These are phyloP conservation scores for Copsychus sechellarum DNA, from an alignment of 2,113 vertebrate species.

Conservation along the genomic window DNA sequence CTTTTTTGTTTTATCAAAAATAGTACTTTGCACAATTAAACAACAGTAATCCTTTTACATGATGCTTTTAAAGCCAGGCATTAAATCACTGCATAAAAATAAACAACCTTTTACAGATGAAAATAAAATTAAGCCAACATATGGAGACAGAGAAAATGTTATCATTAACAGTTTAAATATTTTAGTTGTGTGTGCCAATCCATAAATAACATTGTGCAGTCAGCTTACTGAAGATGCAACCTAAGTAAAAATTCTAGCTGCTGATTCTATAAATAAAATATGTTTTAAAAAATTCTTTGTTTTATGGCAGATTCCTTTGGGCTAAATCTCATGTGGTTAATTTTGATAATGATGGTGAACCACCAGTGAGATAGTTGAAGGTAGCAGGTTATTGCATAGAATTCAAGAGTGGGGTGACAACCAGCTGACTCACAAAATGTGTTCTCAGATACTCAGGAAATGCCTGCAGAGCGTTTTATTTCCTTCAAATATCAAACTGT, in stretches of 20 bases:
- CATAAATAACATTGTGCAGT: neutral
- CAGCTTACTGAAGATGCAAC: neutral
- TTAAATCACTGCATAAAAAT: conserved; percentile 32
- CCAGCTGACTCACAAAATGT: accelerated
- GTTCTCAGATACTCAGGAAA: neutral
- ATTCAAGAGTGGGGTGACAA: neutral
- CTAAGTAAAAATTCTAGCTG: neutral
- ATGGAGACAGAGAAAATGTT: neutral
- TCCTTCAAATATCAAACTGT: neutral
- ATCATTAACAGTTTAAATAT: neutral
- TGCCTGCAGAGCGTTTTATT: neutral
- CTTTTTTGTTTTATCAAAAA: conserved; percentile 70
- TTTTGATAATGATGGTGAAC: neutral
- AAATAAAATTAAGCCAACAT: conserved; percentile 6
- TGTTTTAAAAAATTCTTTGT: neutral
- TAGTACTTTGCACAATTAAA: conserved; percentile 70
- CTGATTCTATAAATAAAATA: neutral
- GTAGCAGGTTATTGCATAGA: neutral
- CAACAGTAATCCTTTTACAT: conserved; percentile 41
- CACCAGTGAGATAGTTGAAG: neutral
- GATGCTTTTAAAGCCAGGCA: conserved; percentile 39
- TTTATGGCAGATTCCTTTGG: neutral
- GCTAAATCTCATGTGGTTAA: neutral
- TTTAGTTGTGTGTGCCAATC: conserved; percentile 13
- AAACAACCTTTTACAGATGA: conserved; percentile 18